Evolutionary conservation across 2,888 invertebrate genomes (phyloP).

Genomic region (Hoplodrina ambigua): DNA sequence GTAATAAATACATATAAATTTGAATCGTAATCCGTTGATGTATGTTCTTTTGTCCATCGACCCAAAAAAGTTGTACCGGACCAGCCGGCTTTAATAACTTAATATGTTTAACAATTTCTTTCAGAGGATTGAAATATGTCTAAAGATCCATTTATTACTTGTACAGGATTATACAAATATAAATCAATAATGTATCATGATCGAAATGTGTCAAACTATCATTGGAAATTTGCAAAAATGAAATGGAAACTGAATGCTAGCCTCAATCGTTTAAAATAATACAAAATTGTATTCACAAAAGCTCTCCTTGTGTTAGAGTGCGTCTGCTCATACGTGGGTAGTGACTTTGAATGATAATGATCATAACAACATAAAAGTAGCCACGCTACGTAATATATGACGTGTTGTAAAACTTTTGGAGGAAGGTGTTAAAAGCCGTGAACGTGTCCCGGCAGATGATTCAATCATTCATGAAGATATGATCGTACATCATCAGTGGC

Average conservation of each 20-base stretch:
- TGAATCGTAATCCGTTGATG: constrained; percentile 87
- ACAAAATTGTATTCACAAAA: constrained; percentile 67
- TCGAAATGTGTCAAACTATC: constrained; percentile 24
- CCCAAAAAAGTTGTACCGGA: constrained; percentile 75
- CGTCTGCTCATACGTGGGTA: constrained; percentile 77
- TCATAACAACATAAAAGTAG: constrained; percentile 89
- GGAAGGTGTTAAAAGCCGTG: constrained; percentile 89
- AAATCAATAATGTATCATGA: constrained; percentile 22
- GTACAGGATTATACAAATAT: constrained; percentile 57
- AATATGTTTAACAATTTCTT: constrained; percentile 83
- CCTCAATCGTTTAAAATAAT: constrained; percentile 66
- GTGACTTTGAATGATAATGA: constrained; percentile 89
- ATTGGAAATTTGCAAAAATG: constrained; percentile 8
- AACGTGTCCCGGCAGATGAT: constrained; percentile 88
- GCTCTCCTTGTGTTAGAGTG: constrained; percentile 66
- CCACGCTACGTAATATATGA: constrained; percentile 87
- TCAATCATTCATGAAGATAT: constrained; percentile 89
- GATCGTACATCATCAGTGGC: constrained; percentile 88
- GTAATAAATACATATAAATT: constrained; percentile 83
- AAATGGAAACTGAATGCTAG: not conserved
- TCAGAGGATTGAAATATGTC: constrained; percentile 74
- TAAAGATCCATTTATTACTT: constrained; percentile 62
- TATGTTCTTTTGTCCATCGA: constrained; percentile 79
- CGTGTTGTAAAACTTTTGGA: constrained; percentile 87
- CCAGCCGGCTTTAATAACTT: constrained; percentile 81